Conservation (phyloP, 2,797 vertebrate genomes). For the Gymnothorax javanicus region DNA sequence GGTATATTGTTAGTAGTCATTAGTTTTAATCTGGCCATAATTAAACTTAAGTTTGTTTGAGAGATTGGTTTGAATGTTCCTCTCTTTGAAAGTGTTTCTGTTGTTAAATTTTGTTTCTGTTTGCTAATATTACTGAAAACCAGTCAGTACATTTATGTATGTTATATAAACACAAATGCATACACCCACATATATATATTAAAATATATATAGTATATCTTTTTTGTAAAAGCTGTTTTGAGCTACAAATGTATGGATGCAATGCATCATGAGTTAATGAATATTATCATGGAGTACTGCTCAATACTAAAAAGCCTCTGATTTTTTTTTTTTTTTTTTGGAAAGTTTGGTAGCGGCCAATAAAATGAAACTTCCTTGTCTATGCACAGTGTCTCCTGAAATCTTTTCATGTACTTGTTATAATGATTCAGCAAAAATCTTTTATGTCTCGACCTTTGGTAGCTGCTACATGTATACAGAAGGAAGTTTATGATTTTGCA, state of each 20-base stretch:
- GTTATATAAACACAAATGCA: slow-evolving; percentile 68
- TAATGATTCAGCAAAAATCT: not conserved
- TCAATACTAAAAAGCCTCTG: slow-evolving; percentile 67
- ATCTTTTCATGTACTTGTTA: slow-evolving; percentile 28
- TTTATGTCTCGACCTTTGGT: not conserved
- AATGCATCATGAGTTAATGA: slow-evolving; percentile 81
- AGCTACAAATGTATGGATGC: slow-evolving; percentile 80
- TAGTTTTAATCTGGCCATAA: slow-evolving; percentile 61
- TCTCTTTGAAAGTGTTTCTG: slow-evolving; percentile 50
- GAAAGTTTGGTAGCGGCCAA: slow-evolving; percentile 73
- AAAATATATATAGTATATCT: slow-evolving; percentile 79
- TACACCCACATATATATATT: slow-evolving; percentile 60
- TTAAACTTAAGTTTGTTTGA: slow-evolving; percentile 57
- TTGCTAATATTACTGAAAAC: slow-evolving; percentile 40
- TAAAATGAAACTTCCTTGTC: slow-evolving; percentile 82
- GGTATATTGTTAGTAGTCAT: slow-evolving; percentile 51
- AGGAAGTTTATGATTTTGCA: not conserved
- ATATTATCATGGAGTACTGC: slow-evolving; percentile 36
- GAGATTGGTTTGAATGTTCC: slow-evolving; percentile 59
- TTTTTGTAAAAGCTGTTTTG: slow-evolving; percentile 82
- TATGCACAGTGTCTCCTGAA: slow-evolving; percentile 76
- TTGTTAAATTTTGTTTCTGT: slow-evolving; percentile 61
- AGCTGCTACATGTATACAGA: not conserved
- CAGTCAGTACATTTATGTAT: slow-evolving; percentile 57
- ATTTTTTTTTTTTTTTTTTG: slow-evolving; percentile 73